phyloP scores from a whole-genome alignment of 2,113 vertebrate species.

The Rhynchomys soricoides region DNA sequence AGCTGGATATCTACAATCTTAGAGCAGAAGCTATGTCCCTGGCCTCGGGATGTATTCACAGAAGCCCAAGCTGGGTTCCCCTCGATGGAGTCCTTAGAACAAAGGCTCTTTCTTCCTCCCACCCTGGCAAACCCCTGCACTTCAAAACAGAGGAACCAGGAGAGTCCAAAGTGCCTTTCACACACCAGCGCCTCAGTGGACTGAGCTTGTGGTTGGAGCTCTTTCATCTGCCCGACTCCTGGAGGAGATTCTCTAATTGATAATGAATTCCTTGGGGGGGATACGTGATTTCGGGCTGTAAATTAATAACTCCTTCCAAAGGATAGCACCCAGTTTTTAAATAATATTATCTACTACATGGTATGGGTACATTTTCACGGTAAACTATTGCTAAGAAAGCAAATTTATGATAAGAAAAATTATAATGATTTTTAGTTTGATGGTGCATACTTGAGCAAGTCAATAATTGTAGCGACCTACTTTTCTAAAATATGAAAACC shows the following conservation, averaged over 20 bases:
- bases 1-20: background rate
- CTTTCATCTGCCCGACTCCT: background rate
- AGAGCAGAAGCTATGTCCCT: background rate
- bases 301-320: constrained; percentile 54
- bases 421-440: background rate
- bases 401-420: background rate
- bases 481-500: background rate
- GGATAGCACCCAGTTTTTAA: background rate
- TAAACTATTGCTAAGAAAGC: background rate
- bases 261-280: constrained; percentile 30
- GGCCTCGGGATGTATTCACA: background rate
- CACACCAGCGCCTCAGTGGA: fast-evolving
- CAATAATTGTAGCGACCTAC: background rate
- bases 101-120: background rate
- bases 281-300: background rate
- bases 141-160: background rate
- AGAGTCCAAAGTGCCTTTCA: background rate
- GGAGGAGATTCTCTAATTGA: background rate
- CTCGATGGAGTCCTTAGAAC: background rate
- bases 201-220: background rate
- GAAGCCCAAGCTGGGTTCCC: background rate
- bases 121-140: background rate
- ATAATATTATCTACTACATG: background rate
- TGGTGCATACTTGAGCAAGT: background rate
- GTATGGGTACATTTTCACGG: no score